Evolutionary conservation across 2,888 invertebrate species (phyloP).

Genomic region (Gymnoscelis rufifasciata): DNA sequence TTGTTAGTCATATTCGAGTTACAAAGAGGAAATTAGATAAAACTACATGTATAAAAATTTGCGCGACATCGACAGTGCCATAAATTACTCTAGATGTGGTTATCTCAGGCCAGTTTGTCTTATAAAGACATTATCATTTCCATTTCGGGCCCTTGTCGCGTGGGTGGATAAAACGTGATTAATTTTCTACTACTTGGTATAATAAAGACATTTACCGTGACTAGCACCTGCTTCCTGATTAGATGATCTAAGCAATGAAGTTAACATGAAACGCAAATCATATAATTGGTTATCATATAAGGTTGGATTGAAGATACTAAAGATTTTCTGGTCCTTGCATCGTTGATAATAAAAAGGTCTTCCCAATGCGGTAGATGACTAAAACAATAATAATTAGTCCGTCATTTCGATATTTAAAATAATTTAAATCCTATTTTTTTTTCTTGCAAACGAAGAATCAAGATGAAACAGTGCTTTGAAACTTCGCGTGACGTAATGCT

Average conservation of each 20-base stretch:
- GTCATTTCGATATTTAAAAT: too few relatives aligned
- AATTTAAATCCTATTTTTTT: too few relatives aligned
- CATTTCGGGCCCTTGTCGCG: slow-evolving; percentile 16
- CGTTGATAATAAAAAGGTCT: too few relatives aligned
- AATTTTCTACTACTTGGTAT: slow-evolving; percentile 12
- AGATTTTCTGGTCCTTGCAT: too few relatives aligned
- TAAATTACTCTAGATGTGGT: slow-evolving; percentile 14
- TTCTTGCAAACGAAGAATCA: too few relatives aligned
- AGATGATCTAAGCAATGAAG: not conserved
- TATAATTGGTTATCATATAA: not conserved
- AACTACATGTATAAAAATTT: not conserved
- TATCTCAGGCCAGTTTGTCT: slow-evolving; percentile 20
- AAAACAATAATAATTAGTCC: too few relatives aligned
- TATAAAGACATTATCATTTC: slow-evolving; percentile 19
- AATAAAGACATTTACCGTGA: not conserved
- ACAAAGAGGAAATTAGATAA: too few relatives aligned
- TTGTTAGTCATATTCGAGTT: too few relatives aligned
- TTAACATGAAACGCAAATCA: not conserved
- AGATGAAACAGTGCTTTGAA: too few relatives aligned
- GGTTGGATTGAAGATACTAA: not conserved
- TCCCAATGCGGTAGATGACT: too few relatives aligned
- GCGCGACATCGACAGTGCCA: not conserved
- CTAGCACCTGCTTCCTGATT: not conserved
- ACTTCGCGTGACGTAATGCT: too few relatives aligned
- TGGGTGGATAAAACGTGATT: slow-evolving; percentile 17